Conservation (phyloP, 2,888 invertebrate genomes). For the Caenorhabditis uteleia region DNA sequence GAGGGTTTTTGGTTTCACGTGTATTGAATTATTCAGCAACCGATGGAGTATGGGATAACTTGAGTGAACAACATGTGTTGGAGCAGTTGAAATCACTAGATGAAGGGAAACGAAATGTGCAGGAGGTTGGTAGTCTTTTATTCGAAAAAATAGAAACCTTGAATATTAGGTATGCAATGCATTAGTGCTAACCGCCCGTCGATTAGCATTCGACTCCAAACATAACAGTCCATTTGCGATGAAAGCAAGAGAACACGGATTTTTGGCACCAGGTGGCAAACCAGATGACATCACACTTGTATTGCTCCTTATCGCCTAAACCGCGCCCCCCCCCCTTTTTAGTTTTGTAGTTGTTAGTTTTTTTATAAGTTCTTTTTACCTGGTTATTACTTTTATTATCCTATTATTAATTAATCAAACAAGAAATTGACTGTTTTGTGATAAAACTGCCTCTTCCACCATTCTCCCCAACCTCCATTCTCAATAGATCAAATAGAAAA, state of each 20-base stretch:
- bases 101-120: conserved; percentile 41
- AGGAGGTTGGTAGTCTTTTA: conserved; percentile 35
- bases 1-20: not conserved
- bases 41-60: conserved; percentile 97
- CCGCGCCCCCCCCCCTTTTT: not conserved
- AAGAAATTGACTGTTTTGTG: no score
- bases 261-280: conserved; percentile 89
- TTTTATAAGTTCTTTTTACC: no score
- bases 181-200: conserved; percentile 92
- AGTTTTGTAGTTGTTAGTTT: not conserved
- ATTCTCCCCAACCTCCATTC: no score
- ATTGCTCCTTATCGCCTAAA: conserved; percentile 81
- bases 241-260: conserved; percentile 89
- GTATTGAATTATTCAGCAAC: conserved; percentile 76
- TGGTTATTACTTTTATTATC: no score
- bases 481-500: no score
- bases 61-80: conserved; percentile 87
- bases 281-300: conserved; percentile 98
- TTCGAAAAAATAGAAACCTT: not conserved
- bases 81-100: conserved; percentile 77
- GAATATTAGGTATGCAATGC: conserved; percentile 75
- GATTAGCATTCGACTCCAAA: conserved; percentile 89
- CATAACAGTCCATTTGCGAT: conserved; percentile 94
- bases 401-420: no score
- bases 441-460: no score